Conservation (phyloP, 2,888 invertebrate genomes). For the Camptogramma bilineatum region DNA sequence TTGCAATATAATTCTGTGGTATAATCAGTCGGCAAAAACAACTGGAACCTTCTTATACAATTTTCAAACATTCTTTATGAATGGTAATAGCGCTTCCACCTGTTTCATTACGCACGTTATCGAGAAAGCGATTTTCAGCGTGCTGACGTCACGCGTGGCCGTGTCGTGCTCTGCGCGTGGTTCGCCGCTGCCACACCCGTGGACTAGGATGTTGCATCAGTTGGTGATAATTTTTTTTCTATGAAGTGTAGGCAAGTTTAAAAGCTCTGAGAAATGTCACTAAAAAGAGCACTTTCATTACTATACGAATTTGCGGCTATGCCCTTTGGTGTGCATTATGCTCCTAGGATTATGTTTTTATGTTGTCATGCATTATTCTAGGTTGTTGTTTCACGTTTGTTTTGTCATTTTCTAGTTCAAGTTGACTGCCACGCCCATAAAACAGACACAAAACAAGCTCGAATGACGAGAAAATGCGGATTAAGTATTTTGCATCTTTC, state of each 20-base stretch:
- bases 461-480: neutral
- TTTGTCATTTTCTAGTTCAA: slow-evolving; percentile 2
- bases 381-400: neutral
- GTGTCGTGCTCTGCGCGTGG: slow-evolving; percentile 46
- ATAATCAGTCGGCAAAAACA: too few relatives aligned
- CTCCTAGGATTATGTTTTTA: neutral
- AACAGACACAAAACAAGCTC: neutral
- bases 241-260: neutral
- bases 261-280: neutral
- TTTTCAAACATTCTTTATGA: neutral
- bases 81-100: neutral
- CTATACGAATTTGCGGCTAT: neutral
- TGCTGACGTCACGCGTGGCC: slow-evolving; percentile 50
- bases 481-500: neutral
- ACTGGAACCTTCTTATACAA: too few relatives aligned
- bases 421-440: neutral
- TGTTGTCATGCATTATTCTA: neutral
- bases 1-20: too few relatives aligned
- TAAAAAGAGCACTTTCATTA: neutral
- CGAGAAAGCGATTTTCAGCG: slow-evolving; percentile 44
- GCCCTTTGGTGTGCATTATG: neutral
- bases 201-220: slow-evolving; percentile 11
- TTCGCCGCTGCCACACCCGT: slow-evolving; percentile 30
- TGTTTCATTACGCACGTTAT: slow-evolving; percentile 12
- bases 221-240: slow-evolving; percentile 5